Conservation (phyloP, 2,797 vertebrate genomes). For the Dromococcyx pavoninus region DNA sequence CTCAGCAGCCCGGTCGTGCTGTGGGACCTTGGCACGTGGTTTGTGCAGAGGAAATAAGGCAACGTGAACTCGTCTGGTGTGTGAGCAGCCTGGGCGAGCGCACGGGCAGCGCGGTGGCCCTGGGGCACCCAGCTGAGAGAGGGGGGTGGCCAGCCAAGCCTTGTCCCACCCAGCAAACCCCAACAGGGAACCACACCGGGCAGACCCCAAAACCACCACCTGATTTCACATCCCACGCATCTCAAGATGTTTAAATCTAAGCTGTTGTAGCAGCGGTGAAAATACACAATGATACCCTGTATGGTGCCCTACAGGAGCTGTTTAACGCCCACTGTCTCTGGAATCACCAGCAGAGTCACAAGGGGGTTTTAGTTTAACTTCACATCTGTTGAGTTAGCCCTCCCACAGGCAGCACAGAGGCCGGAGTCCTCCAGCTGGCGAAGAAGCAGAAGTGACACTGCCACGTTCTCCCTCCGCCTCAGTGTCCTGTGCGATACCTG, state of each 20-base stretch:
- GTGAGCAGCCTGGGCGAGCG: background rate
- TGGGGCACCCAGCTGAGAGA: background rate
- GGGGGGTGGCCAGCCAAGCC: background rate
- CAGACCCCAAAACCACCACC: background rate
- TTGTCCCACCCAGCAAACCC: background rate
- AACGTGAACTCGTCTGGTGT: background rate
- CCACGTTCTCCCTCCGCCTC: background rate
- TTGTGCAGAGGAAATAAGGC: background rate
- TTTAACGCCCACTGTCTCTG: background rate
- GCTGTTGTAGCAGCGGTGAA: background rate
- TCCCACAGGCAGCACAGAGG: accelerated
- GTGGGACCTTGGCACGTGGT: accelerated
- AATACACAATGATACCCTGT: background rate
- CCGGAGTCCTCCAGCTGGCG: background rate
- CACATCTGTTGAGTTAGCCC: background rate
- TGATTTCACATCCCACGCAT: too few species aligned
- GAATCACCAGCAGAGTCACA: background rate
- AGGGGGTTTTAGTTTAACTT: background rate
- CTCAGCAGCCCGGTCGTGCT: background rate
- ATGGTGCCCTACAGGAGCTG: background rate
- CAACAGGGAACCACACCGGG: background rate
- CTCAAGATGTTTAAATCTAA: background rate
- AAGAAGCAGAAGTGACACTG: background rate
- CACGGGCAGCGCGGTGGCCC: background rate
- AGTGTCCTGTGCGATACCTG: accelerated